These are phyloP conservation scores for Calonectris borealis DNA, from an alignment of 2,113 vertebrate species.

Conservation along the genomic window DNA sequence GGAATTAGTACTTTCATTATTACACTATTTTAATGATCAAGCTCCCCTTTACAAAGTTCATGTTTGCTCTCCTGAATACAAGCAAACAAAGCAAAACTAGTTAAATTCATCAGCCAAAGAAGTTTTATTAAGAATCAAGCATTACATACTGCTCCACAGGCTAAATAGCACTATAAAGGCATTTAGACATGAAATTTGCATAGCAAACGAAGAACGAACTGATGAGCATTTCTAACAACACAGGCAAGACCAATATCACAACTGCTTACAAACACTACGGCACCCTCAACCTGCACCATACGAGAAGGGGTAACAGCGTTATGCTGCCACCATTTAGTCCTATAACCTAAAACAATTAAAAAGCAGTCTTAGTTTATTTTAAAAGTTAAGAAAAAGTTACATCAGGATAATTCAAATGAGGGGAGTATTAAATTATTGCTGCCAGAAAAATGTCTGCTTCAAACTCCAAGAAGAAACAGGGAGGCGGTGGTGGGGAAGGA, in stretches of 20 bases:
- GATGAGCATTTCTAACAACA: background rate
- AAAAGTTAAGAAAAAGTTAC: background rate
- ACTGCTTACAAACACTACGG: background rate
- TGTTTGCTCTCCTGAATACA: background rate
- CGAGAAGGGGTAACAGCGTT: too few species aligned
- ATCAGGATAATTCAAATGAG: accelerated
- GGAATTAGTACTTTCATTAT: background rate
- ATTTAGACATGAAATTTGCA: background rate
- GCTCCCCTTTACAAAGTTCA: slow-evolving; percentile 36
- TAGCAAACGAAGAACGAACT: accelerated
- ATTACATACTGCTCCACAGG: accelerated
- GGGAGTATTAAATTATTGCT: background rate
- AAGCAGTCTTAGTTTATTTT: background rate
- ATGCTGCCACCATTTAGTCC: background rate
- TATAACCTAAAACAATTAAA: accelerated
- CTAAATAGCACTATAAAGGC: background rate
- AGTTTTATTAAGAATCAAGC: background rate
- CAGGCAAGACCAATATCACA: background rate
- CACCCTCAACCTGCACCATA: background rate
- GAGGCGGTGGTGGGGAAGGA: background rate
- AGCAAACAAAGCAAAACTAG: slow-evolving; percentile 7
- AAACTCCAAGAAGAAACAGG: accelerated
- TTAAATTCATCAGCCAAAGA: background rate
- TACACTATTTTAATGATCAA: background rate
- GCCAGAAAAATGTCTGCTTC: background rate